Evolutionary conservation across 2,113 vertebrate species (phyloP), one percentile per base, ranked within the genome.

Genomic region (Camelus dromedarius): DNA sequence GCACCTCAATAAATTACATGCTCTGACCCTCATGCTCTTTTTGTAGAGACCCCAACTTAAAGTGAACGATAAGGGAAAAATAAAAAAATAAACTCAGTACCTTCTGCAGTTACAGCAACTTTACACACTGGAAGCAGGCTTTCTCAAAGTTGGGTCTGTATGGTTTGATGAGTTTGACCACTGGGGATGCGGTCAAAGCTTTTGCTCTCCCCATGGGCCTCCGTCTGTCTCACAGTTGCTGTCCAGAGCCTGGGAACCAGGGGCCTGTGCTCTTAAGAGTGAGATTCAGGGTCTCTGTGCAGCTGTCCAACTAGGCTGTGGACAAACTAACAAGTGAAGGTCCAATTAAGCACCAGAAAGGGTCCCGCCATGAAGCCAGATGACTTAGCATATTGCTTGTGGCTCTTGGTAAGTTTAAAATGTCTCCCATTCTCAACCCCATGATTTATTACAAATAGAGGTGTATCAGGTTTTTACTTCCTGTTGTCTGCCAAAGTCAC

Each of bases 391-490:
- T 56, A 81, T 77, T 86, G 48, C 30, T 85, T 35, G 32, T 70
- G 89, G 67, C 12, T 93, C 66, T 60, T n/a, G 60, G 56, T 2
- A 50, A 54, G 77, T 85, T 85, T 81, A 89, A 89, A 79, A 67
- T 80, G 58, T 75, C 15, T 82, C 19, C 38, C 50, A 26, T 50
- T 8, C 76, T 85, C 50, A 73, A 46, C 28, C 19, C 46, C 32
- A 48, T 35, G 30, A 50, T 83, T 52, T 73, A 87, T 24, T 79
- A 93, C 26, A 73, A 96, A 93, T 42, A 52, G n/a, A 95, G 3
- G 38, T 42, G 38, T 54, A 67, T 72, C n/a, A 82, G 11, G 3
- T 77, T 28, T 62, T 60, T 30, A 6, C 19, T 81, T 66, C 14
- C 56, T 76, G 16, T 35, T 76, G 7, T 38, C 58, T 91, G 35